Base-by-base conservation (phyloP, 2,113 vertebrate species). In the Periophthalmus modestus region DNA sequence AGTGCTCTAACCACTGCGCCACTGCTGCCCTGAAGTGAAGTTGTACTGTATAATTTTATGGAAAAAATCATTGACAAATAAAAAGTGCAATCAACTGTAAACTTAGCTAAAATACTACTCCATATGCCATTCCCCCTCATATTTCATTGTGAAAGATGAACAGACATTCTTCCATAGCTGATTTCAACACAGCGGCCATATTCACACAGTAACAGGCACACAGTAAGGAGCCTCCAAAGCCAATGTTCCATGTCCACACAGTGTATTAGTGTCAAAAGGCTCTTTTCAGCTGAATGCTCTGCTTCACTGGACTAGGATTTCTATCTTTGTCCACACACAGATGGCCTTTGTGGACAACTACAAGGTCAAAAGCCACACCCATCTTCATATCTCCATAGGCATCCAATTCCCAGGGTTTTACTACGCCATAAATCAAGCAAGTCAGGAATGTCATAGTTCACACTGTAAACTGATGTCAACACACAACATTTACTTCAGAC, bases 211-310 rank as follows among this genome's bases (percentile, higher is more conserved):
- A 63, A 59, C 69, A 76, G 24, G 68, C 54, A 83, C 46, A 63
- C 69, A 75, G n/a, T 77, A 43, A 73, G 48, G 74, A 72, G 72
- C 76, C 73, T 46, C 34, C 46, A 48, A 73, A 65, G 75, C 79
- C 52, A 65, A 72, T 81, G 77, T 85, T 82, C 77, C 82, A 82
- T 89, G 59, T 84, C 78, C 67, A 85, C 78, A 72, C 52, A 23
- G 68, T 68, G 47, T 58, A 21, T 69, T 33, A 46, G 46, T 69
- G 67, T 88, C 81, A 91, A 61, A 88, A 86, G 82, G 85, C 66
- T 73, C 58, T 66, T 83, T 87, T 89, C 59, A 88, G 71, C 55
- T 3, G 54, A 21, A 78, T 81, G 73, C 61, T 68, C 66, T 33
- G 74, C 68, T 73, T 77, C 67, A 78, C 19, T 81, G 71, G 71